phyloP scores from a whole-genome alignment of 2,888 invertebrate genomes.

The Aphidius colemani region DNA sequence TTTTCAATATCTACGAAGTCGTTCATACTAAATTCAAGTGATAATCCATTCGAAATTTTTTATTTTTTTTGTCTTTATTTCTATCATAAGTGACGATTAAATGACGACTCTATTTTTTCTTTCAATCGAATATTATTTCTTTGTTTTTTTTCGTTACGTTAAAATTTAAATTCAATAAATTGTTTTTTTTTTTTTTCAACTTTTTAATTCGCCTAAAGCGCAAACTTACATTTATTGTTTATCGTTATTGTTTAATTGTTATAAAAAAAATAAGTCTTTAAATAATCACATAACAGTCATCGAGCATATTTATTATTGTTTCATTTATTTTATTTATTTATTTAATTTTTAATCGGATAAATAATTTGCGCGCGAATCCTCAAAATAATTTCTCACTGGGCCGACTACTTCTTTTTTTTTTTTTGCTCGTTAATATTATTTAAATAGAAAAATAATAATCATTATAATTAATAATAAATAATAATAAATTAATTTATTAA shows the following conservation, averaged over 20 bases:
- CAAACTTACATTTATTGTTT: background rate
- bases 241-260: constrained; percentile 47
- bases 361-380: too few relatives aligned
- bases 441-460: background rate
- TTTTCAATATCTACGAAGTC: constrained; percentile 18
- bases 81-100: background rate
- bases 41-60: background rate
- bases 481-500: constrained; percentile 9
- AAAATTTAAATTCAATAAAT: constrained; percentile 44
- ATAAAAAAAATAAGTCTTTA: constrained; percentile 60
- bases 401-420: background rate
- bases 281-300: constrained; percentile 59
- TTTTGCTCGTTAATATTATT: too few relatives aligned
- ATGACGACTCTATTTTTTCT: constrained; percentile 5
- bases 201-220: constrained; percentile 32
- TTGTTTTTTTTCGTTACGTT: constrained; percentile 11
- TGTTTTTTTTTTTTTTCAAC: constrained; percentile 35
- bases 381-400: too few relatives aligned
- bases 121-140: constrained; percentile 7
- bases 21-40: constrained; percentile 6
- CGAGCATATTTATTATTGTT: constrained; percentile 40
- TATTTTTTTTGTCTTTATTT: background rate
- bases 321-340: constrained; percentile 4
- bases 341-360: constrained; percentile 8
- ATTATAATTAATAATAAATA: constrained; percentile 7